Percentiles rank a stretch among this genome's conserved stretches.
Evolutionary conservation across 1,140 invertebrate genomes (phyloP).

Genomic region (Euglossa dilemma): DNA sequence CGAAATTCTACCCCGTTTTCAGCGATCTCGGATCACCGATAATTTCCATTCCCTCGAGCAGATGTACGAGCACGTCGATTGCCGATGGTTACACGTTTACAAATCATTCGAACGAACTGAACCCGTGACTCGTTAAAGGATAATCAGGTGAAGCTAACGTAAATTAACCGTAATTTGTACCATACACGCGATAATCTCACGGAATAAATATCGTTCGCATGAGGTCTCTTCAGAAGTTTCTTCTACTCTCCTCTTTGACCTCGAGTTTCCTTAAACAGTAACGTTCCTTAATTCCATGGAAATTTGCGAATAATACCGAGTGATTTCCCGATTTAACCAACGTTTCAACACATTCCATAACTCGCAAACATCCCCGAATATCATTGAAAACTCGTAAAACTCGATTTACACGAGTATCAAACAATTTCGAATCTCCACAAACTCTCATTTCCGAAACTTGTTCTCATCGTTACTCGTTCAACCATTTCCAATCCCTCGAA

Average conservation of each 20-base stretch:
- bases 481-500: too few species aligned
- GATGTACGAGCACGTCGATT: background rate
- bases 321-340: background rate
- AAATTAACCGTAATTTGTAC: conserved; percentile 39
- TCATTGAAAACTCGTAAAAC: too few species aligned
- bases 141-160: conserved; percentile 4
- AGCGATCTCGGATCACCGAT: background rate
- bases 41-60: background rate
- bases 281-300: background rate
- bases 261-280: background rate
- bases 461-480: too few species aligned
- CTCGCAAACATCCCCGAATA: too few species aligned
- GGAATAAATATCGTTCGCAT: background rate
- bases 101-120: background rate
- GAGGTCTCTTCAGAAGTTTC: conserved; percentile 8
- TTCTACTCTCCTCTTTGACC: background rate
- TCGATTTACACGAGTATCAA: too few species aligned
- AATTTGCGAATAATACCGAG: background rate
- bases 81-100: background rate
- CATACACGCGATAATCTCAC: conserved; percentile 19
- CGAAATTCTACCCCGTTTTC: background rate
- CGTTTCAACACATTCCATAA: too few species aligned
- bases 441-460: background rate
- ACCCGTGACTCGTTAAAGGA: background rate
- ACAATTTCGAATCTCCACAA: conserved; percentile 20